Conservation (phyloP, 64 coral and sea anemone genomes). For the Montipora cactus region DNA sequence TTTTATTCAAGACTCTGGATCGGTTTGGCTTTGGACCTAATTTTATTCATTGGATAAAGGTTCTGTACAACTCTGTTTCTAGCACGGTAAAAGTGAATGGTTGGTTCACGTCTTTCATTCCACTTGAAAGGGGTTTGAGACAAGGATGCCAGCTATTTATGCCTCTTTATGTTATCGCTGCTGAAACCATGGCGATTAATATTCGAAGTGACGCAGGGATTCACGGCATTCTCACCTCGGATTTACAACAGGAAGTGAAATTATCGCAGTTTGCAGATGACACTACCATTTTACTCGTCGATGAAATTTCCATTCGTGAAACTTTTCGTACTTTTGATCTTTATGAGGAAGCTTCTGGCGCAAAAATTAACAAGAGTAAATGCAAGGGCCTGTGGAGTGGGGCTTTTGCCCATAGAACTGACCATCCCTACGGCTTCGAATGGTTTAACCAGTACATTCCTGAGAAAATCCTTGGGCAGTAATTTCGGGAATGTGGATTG, state of each 20-base stretch:
- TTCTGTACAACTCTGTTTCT: constrained; percentile 4
- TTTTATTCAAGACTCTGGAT: background rate
- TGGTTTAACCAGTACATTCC: too few species aligned
- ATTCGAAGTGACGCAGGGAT: background rate
- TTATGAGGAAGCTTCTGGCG: constrained; percentile 39
- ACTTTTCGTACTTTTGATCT: background rate
- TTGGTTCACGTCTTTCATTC: constrained; percentile 8
- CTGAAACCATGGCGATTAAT: background rate
- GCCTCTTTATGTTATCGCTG: constrained; percentile 49
- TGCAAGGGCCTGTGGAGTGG: constrained; percentile 10
- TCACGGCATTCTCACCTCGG: background rate
- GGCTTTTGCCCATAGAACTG: too few species aligned
- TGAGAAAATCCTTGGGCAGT: too few species aligned
- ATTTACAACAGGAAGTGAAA: background rate
- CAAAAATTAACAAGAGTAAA: constrained; percentile 37
- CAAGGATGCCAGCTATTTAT: constrained; percentile 49
- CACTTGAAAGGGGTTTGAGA: background rate
- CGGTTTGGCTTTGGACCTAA: background rate
- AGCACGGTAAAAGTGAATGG: constrained; percentile 38
- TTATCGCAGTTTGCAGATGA: constrained; percentile 51
- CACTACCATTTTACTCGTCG: constrained; percentile 6
- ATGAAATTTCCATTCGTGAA: background rate
- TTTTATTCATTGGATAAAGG: constrained; percentile 26
- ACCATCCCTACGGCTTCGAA: too few species aligned
- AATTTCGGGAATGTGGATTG: too few species aligned